Evolutionary conservation across 2,113 vertebrate genomes (phyloP).

Genomic region (Empidonax traillii): DNA sequence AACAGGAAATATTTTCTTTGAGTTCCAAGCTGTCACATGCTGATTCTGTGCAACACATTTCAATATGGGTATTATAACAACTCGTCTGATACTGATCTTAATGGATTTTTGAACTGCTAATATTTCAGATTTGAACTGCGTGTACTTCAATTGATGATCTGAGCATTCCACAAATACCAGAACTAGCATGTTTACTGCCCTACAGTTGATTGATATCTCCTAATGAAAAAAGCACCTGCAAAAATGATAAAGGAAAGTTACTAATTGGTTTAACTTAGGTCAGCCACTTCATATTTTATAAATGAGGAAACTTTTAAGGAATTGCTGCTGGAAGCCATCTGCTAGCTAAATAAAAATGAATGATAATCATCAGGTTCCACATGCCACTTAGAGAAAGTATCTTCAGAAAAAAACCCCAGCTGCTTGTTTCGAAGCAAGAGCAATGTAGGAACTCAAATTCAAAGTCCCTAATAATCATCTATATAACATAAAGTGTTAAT

Average conservation of each 20-base stretch:
- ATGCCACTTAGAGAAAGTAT: neutral
- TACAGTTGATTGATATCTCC: conserved; percentile 58
- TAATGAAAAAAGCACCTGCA: conserved; percentile 67
- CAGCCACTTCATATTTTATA: conserved; percentile 60
- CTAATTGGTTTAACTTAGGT: conserved; percentile 68
- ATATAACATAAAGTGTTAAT: neutral
- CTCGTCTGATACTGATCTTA: conserved; percentile 41
- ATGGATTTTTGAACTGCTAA: conserved; percentile 67
- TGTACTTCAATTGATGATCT: conserved; percentile 49
- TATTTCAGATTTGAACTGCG: conserved; percentile 60
- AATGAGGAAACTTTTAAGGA: conserved; percentile 63
- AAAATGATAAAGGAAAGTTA: conserved; percentile 62
- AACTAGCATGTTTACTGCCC: conserved; percentile 58
- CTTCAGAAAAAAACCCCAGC: neutral
- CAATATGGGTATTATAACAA: conserved; percentile 2
- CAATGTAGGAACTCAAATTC: neutral
- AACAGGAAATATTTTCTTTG: conserved; percentile 41
- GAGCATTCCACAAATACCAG: conserved; percentile 60
- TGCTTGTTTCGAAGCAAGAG: neutral
- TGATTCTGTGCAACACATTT: conserved; percentile 26
- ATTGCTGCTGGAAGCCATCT: conserved; percentile 56
- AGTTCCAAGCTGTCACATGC: neutral
- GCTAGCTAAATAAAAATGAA: conserved; percentile 52
- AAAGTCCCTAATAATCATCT: neutral
- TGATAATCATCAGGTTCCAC: conserved; percentile 30